These are phyloP conservation scores for Hemiprocne comata DNA, from an alignment of 2,113 vertebrate genomes.

Conservation along the genomic window DNA sequence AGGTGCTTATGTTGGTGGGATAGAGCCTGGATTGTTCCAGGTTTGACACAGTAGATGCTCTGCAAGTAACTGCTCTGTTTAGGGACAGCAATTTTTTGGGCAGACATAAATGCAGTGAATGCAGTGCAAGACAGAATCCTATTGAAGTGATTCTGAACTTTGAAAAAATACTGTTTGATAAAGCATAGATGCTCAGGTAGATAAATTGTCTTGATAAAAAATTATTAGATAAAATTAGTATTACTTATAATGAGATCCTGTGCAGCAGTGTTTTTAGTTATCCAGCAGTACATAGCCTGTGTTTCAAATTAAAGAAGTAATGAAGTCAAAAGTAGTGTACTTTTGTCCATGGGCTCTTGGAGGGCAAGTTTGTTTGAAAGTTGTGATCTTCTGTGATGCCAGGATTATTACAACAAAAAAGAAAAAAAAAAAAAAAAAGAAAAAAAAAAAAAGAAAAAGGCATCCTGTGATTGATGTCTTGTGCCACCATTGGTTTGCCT, in stretches of 20 bases:
- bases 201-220: neutral
- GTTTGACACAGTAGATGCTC: neutral
- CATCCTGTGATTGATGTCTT: accelerated
- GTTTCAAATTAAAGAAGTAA: neutral
- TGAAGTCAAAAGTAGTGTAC: neutral
- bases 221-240: neutral
- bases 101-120: neutral
- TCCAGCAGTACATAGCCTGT: neutral
- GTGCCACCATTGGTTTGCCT: neutral
- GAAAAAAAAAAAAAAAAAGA: neutral
- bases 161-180: neutral
- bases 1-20: neutral
- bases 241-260: neutral
- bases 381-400: neutral
- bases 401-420: neutral
- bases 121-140: neutral
- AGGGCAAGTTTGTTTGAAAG: neutral
- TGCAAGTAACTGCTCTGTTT: neutral
- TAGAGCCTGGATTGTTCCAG: neutral
- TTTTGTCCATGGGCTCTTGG: neutral
- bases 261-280: neutral
- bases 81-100: neutral
- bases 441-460: too few relatives aligned
- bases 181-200: neutral
- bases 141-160: neutral